Percentiles rank a stretch among this genome's conserved stretches.
Evolutionary conservation across 1,140 invertebrate genomes (phyloP).

Genomic region (Trypoxylus dichotomus): DNA sequence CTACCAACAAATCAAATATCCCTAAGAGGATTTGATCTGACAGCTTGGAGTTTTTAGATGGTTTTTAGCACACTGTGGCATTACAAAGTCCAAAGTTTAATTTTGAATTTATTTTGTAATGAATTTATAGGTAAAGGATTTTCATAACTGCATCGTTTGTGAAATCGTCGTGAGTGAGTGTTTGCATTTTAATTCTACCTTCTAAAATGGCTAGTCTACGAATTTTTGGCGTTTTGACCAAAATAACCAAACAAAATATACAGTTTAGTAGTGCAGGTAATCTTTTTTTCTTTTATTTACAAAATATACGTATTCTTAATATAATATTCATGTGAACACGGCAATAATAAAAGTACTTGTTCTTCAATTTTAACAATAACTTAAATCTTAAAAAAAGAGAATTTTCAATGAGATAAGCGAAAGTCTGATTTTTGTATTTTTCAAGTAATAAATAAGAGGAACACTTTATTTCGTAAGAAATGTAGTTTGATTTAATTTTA

Average conservation of each 20-base stretch:
- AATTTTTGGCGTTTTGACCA: conserved; percentile 44
- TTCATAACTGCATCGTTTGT: background rate
- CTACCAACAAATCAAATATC: background rate
- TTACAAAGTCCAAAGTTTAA: background rate
- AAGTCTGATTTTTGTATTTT: no score
- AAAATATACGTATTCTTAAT: no score
- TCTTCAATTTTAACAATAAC: no score
- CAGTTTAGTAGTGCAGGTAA: conserved; percentile 37
- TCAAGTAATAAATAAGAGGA: no score
- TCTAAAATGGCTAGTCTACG: conserved; percentile 40
- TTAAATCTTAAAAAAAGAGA: no score
- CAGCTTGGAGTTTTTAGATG: background rate
- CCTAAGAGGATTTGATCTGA: background rate
- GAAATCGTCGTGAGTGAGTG: background rate
- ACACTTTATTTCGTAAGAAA: background rate
- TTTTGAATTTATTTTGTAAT: conserved; percentile 13
- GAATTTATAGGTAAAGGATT: background rate
- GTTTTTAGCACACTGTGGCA: no score
- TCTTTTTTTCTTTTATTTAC: background rate
- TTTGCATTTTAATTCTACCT: background rate
- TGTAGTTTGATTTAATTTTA: conserved; percentile 20
- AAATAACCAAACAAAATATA: conserved; percentile 40
- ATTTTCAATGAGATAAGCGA: no score
- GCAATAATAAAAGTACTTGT: no score
- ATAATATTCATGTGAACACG: no score